Evolutionary conservation across 2,113 vertebrate genomes (phyloP), one percentile per base, ranked within the genome.

Genomic region (Scatophagus argus): DNA sequence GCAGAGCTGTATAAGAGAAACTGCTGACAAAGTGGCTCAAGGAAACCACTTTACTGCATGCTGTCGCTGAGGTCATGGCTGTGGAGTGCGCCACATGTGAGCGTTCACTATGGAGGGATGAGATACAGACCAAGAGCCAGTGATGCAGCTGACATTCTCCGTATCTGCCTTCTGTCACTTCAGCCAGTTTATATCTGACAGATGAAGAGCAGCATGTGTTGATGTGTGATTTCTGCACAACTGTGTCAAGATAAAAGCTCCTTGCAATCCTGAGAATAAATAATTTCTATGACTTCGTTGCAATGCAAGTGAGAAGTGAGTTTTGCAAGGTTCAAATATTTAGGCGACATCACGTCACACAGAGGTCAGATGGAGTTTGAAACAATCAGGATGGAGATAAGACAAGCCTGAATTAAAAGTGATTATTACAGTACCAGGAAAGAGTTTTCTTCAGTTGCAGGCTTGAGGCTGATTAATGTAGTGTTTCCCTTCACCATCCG

Each of bases 391-490:
- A 34, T 13, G 21, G 19, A 14, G 3, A 9, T 25, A 44, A 21
- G 12, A 52, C n/a, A 66, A 11, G 27, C 3, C 43, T 11, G 21
- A 68, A 36, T 23, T 63, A 31, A 46, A 44, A 49, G 31, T 51
- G 29, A 27, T 25, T 43, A 46, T 23, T 31, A 43, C 21, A 66
- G 58, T 16, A 11, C 13, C 49, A 25, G n/a, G 31, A 10, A 11
- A 43, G 43, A 0, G 0, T 36, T 36, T 49, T 36, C 34, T 34
- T 2, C 29, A 36, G 27, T 34, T 54, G 32, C 1, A 0, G 52
- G 54, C 60, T 16, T 34, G 46, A 14, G 39, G 51, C 59, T 71
- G 54, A 56, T 63, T 81, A 25, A 21, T 63, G 36, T 81, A 25
- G 17, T 63, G 36, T 67, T 80, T 80, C 47, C 0, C 6, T 43